phyloP scores from a whole-genome alignment of 2,888 invertebrate species.

The Drosophila tanythrix region DNA sequence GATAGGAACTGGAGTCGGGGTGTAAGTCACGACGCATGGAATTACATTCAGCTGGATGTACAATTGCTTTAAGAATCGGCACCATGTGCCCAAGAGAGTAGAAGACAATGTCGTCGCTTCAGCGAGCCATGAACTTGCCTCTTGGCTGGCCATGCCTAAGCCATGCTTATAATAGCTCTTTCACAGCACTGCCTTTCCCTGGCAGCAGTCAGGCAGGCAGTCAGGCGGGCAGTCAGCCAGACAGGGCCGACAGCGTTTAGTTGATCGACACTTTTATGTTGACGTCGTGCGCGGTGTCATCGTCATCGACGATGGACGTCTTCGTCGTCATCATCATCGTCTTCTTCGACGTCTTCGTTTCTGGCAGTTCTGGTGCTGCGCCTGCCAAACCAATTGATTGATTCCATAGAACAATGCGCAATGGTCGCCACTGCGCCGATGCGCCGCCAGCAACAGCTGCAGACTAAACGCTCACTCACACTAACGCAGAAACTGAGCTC shows the following conservation, averaged over 20 bases:
- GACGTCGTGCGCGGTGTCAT: conserved; percentile 80
- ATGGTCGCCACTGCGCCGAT: conserved; percentile 37
- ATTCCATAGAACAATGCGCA: conserved; percentile 79
- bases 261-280: conserved; percentile 81
- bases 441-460: conserved; percentile 46
- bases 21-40: conserved; percentile 71
- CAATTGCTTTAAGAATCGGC: conserved; percentile 75
- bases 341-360: conserved; percentile 45
- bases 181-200: conserved; percentile 12
- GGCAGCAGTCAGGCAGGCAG: neutral
- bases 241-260: conserved; percentile 74
- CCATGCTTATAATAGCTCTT: conserved; percentile 39
- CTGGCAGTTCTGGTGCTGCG: conserved; percentile 78
- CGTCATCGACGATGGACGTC: conserved; percentile 51
- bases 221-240: conserved; percentile 4
- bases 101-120: conserved; percentile 60
- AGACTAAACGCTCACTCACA: conserved; percentile 14
- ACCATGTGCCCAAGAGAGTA: conserved; percentile 30
- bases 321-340: conserved; percentile 20
- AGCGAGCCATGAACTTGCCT: conserved; percentile 78
- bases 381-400: conserved; percentile 74
- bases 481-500: conserved; percentile 6
- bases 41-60: conserved; percentile 73
- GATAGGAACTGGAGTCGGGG: conserved; percentile 26
- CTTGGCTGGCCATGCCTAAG: conserved; percentile 64